Base-by-base conservation (phyloP, 2,888 invertebrate species). In the Volucella bombylans region DNA sequence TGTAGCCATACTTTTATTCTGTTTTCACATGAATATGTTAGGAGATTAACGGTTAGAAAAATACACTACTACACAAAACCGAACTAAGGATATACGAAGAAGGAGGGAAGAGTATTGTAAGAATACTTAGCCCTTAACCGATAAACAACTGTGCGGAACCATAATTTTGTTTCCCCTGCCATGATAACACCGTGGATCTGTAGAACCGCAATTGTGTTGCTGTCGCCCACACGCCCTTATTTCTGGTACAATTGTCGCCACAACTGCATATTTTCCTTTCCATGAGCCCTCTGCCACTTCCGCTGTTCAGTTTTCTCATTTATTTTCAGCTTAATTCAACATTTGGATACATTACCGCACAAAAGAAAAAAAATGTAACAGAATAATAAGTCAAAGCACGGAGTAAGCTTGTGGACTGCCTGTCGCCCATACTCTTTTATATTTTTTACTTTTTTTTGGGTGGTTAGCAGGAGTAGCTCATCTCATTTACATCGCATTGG, bases 321-420 rank as follows among this genome's bases (percentile, higher is more conserved):
- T 83, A 79, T 79, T 83, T 83, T 45, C 79, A 83, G 74, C 74
- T 83, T 83, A 80, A 80, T 83, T 80, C 54, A 74, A 79, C 79
- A 80, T 83, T 83, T 83, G 83, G 80, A 83, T 83, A 83, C 69
- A 83, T 83, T 80, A 83, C 69, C 73, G 64, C 45, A 69, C 57
- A 45, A 47, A 64, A 69, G 8, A 49, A 64, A 65, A 57, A 47
- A 68, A 57, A 62, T 43, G 41, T 55, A 38, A 43, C n/a, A 23
- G 38, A 69, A 59, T n/a, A 31, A 62, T 50, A 68, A 71, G 18
- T 50, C 18, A 45, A 72, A 62, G 69, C 50, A 65, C 38, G 18
- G 54, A 77, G 67, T 72, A 55, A 72, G 78, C 82, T 72, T 72
- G 77, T 6, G 50, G 71, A 69, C 67, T 82, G 72, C 72, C 64